These are phyloP conservation scores for Orussus abietinus DNA, from an alignment of 1,140 invertebrate species.

Conservation along the genomic window DNA sequence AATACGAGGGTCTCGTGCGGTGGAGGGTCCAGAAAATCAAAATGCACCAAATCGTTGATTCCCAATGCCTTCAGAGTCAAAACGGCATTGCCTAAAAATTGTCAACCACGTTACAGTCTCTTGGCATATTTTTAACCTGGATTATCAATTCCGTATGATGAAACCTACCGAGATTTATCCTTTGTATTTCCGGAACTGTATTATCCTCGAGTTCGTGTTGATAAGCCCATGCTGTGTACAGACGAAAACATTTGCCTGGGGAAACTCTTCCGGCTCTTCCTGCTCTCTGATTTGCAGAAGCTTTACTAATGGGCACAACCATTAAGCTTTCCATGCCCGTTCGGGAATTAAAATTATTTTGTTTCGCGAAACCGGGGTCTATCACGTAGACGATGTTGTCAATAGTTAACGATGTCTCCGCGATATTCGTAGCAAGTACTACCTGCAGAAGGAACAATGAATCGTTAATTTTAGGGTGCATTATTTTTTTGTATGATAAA, in stretches of 20 bases:
- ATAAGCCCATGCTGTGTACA: conserved; percentile 97
- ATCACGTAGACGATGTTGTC: conserved; percentile 99
- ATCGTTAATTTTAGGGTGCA: conserved; percentile 4
- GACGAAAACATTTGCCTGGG: conserved; percentile 95
- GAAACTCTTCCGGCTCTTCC: conserved; percentile 88
- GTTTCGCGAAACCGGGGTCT: conserved; percentile 98
- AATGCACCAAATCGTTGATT: conserved; percentile 96
- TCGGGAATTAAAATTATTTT: conserved; percentile 97
- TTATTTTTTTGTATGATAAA: conserved; percentile 8
- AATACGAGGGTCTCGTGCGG: conserved; percentile 94
- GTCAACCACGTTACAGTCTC: neutral
- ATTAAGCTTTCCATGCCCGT: conserved; percentile 98
- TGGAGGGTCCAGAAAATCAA: conserved; percentile 98
- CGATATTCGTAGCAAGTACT: conserved; percentile 97
- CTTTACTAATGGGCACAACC: conserved; percentile 97
- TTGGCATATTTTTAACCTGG: neutral
- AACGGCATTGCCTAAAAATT: conserved; percentile 78
- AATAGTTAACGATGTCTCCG: conserved; percentile 98
- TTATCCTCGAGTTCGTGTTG: conserved; percentile 98
- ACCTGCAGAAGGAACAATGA: conserved; percentile 55
- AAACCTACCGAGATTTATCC: conserved; percentile 86
- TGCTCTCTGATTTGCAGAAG: conserved; percentile 88
- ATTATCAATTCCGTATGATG: neutral
- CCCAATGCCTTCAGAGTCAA: conserved; percentile 94
- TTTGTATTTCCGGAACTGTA: conserved; percentile 95